These are phyloP conservation scores for Hypotaenidia philippensis DNA, from an alignment of 2,797 vertebrate species.

Conservation along the genomic window DNA sequence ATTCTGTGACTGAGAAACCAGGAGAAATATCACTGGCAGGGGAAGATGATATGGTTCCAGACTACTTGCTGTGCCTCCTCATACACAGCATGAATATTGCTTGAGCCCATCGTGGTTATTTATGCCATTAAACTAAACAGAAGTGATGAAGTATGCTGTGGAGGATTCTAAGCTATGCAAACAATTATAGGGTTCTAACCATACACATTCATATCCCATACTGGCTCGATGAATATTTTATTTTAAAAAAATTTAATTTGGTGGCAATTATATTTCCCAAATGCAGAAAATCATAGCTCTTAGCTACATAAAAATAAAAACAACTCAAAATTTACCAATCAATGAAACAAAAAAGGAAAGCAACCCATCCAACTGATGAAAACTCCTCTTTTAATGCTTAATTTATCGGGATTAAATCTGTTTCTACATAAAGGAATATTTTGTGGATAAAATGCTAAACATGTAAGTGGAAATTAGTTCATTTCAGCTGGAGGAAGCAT, in stretches of 20 bases:
- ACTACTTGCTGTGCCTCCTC: neutral
- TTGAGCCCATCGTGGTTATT: neutral
- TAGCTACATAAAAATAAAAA: neutral
- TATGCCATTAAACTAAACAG: constrained; percentile 23
- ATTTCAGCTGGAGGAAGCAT: neutral
- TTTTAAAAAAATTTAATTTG: neutral
- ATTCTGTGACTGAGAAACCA: neutral
- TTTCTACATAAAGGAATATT: neutral
- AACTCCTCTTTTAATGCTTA: neutral
- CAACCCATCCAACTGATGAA: neutral
- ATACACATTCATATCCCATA: neutral
- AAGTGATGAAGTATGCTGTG: neutral
- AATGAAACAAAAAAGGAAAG: neutral
- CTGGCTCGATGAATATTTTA: neutral
- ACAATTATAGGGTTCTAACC: neutral
- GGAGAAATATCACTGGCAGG: neutral
- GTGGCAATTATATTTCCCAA: neutral
- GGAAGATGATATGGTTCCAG: neutral
- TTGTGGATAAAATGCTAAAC: neutral
- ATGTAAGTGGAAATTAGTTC: neutral
- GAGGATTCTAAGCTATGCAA: constrained; percentile 10
- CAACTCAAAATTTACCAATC: neutral
- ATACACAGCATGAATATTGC: neutral
- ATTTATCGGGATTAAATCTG: neutral
- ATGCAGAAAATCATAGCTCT: neutral